phyloP scores from a whole-genome alignment of 2,113 vertebrate species.

The Tursiops truncatus region DNA sequence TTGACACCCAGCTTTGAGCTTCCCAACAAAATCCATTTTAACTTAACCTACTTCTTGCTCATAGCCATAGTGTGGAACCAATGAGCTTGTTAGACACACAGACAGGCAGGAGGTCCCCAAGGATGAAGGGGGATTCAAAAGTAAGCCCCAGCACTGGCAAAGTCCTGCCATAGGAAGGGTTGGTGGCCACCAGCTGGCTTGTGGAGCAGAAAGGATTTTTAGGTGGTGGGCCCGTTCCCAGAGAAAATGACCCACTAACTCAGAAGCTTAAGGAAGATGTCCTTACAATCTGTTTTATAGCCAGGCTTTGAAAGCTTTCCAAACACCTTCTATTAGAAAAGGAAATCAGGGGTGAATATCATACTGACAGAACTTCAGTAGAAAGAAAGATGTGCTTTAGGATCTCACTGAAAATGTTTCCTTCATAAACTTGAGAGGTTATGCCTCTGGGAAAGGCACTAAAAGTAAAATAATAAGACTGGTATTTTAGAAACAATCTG shows the following conservation, averaged over 20 bases:
- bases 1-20: neutral
- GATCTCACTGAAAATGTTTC: constrained; percentile 3
- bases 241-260: neutral
- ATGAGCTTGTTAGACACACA: neutral
- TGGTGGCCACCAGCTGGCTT: neutral
- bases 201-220: neutral
- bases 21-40: neutral
- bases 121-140: neutral
- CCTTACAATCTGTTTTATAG: neutral
- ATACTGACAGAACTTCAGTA: neutral
- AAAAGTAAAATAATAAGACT: neutral
- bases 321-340: neutral
- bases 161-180: neutral
- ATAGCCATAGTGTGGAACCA: neutral
- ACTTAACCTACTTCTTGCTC: neutral
- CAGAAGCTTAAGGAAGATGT: neutral
- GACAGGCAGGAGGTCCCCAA: neutral
- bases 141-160: neutral
- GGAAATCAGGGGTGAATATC: neutral
- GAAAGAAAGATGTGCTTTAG: neutral
- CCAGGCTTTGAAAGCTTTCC: neutral
- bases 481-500: neutral
- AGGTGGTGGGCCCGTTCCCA: neutral
- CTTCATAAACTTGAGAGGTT: neutral
- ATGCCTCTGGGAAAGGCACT: neutral